A percentile compares a stretch with the other conserved stretches of the same genome.
Evolutionary conservation across 2,888 invertebrate species (phyloP).

Genomic region (Andricus curvator): DNA sequence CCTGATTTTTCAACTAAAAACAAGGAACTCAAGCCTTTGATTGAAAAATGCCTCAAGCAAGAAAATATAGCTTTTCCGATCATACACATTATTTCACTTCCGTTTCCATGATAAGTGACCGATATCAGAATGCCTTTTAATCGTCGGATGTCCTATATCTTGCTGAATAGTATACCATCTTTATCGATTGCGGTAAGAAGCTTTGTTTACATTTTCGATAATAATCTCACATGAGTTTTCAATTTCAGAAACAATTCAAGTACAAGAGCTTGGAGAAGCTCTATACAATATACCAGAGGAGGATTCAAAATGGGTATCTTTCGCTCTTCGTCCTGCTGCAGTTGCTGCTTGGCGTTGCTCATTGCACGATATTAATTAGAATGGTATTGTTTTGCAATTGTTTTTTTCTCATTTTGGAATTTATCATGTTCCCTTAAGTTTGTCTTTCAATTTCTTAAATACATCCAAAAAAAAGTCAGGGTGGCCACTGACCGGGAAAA

Average conservation of each 20-base stretch:
- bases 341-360: constrained; percentile 83
- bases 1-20: constrained; percentile 8
- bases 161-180: not conserved
- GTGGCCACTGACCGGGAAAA: too few species aligned
- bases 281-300: constrained; percentile 87
- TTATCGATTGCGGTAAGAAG: not conserved
- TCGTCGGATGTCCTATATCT: not conserved
- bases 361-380: constrained; percentile 81
- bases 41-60: not conserved
- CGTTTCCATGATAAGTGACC: not conserved
- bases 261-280: constrained; percentile 87
- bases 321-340: constrained; percentile 87
- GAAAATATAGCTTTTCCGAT: not conserved
- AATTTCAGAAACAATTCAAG: constrained; percentile 86
- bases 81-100: not conserved
- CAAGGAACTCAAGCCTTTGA: not conserved
- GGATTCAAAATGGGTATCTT: constrained; percentile 88
- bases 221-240: constrained; percentile 2
- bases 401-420: constrained; percentile 2
- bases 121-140: not conserved
- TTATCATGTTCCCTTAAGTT: too few species aligned
- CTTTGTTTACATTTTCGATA: not conserved
- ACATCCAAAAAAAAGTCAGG: too few species aligned
- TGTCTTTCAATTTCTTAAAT: too few species aligned
- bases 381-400: constrained; percentile 73